Base-by-base conservation (phyloP, 2,113 vertebrate genomes). In the Sterrhoptilus dennistouni region DNA sequence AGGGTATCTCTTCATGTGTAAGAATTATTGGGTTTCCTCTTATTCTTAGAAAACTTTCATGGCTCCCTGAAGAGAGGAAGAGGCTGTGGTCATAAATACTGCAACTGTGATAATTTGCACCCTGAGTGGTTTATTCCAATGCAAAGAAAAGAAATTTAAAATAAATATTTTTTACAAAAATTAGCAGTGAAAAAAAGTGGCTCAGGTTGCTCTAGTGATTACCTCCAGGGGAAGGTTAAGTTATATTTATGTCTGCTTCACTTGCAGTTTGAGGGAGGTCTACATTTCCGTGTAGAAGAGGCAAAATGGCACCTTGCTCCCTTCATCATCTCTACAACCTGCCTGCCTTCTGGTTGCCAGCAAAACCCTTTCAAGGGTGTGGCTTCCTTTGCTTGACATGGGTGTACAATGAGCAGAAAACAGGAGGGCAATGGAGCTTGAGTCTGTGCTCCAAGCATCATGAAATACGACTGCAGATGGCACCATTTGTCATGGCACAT, bases 381-480 rank as follows among this genome's bases (percentile, higher is more conserved):
- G 10, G 8, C 31, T 81, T 83, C 42, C 38, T 89, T 63, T 87
- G n/a, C 63, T 45, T 53, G 69, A 29, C 15, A 7, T 53, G 40
- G 22, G 33, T 23, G 23, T 56, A n/a, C 25, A 74, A 29, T 6
- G 42, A 65, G 40, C 36, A 88, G 49, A 60, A 74, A 85, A 38
- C 10, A 61, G 54, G 50, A 76, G 72, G 5, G 23, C 42, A 35
- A 10, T 0, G 3, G 54, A 65, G 28, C 28, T 54, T 83, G 45
- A 18, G 15, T 71, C 24, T 33, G 0, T 25, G 31, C 64, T 65
- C 18, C 44, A 66, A 85, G 35, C 44, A 40, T 40, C 61, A 71
- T 4, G 36, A 28, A 77, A 35, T 31, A 27, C 0, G 0, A 24
- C 60, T 0, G 0, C 61, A 61, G 33, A 23, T 69, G 80, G 60